phyloP scores from a whole-genome alignment of 2,113 vertebrate genomes.

The Galemys pyrenaicus region DNA sequence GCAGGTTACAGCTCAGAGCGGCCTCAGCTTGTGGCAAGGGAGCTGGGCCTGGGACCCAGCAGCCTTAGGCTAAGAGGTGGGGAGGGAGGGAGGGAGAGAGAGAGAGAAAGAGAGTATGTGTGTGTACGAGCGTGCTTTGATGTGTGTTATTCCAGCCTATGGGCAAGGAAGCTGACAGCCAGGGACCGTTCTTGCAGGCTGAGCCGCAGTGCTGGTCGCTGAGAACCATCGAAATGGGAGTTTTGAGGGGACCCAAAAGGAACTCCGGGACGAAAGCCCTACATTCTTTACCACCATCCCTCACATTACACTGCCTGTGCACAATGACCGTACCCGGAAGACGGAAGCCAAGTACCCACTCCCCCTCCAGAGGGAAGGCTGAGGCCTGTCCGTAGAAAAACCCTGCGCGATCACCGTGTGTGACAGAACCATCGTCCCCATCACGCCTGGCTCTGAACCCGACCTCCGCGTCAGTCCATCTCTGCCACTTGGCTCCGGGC shows the following conservation, averaged over 20 bases:
- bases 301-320: background rate
- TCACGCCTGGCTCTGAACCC: background rate
- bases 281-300: background rate
- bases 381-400: background rate
- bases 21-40: background rate
- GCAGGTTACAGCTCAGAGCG: background rate
- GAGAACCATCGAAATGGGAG: background rate
- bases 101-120: too few relatives aligned
- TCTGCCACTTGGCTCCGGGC: background rate
- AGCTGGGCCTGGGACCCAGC: background rate
- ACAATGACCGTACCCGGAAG: background rate
- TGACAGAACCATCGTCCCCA: background rate
- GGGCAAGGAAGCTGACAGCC: background rate
- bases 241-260: background rate
- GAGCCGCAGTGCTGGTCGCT: background rate
- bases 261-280: background rate
- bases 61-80: too few relatives aligned
- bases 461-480: background rate
- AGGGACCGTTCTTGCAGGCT: background rate
- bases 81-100: too few relatives aligned
- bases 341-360: background rate
- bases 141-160: background rate
- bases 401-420: background rate
- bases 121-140: too few relatives aligned
- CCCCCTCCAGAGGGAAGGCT: fast-evolving